Base-by-base conservation (phyloP, 2,113 vertebrate genomes). In the Pterocles orientalis region DNA sequence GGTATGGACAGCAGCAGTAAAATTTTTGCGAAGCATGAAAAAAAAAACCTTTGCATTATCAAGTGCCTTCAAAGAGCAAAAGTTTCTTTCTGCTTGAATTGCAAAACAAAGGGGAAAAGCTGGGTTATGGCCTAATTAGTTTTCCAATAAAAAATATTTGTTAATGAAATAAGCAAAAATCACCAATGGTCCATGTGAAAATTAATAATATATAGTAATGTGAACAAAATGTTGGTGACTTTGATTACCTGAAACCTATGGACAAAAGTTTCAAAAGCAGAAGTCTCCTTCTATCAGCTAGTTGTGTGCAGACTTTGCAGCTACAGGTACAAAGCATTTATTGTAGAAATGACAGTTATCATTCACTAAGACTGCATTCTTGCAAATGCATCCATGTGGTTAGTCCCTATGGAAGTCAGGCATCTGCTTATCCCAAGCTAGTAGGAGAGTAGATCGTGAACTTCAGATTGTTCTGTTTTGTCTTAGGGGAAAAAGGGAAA, bases 391-490 rank as follows among this genome's bases (percentile, higher is more conserved):
- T 17, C 4, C 15, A 14, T 72, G 62, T 71, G 36, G n/a, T 7
- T 39, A 60, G 25, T 53, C 20, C 20, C 23, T 16, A 48, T 0
- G 45, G 72, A 84, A 90, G 25, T 24, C 29, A 47, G 45, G 4
- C 33, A 76, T 75, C 48, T 95, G 39, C 12, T 76, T 88, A 79
- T 33, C 57, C 65, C 41, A 45, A 2, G 2, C 12, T 36, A n/a
- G 25, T 29, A 34, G n/a, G 8, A 89, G 14, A 76, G 33, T n/a
- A 92, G 48, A 94, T 92, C 34, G 69, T 53, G 21, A 94, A 34
- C 31, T 92, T 86, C 53, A 69, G 70, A 85, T 85, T 95, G 7
- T 43, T 95, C 54, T 87, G 41, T 78, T 84, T 89, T 87, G n/a
- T 71, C 91, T 88, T 62, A 11, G 48, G 73, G 62, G 58, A 4